Evolutionary conservation across 2,888 invertebrate species (phyloP).

Genomic region (Thera obeliscata): DNA sequence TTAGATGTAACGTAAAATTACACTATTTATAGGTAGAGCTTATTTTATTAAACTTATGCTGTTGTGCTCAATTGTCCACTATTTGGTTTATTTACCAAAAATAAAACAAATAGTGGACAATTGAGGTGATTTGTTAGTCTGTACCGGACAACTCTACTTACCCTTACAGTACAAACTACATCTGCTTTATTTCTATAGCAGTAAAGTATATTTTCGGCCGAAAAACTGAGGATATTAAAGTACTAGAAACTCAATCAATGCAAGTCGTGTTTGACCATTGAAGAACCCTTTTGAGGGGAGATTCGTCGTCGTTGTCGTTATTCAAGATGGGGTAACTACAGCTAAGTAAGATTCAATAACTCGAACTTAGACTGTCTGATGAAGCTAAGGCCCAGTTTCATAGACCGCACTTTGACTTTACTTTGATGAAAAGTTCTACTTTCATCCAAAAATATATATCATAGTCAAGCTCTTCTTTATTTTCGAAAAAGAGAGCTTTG

Average conservation of each 20-base stretch:
- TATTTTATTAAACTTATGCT: too few species aligned
- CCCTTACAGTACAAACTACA: not conserved
- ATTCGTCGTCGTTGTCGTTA: not conserved
- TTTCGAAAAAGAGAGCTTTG: too few species aligned
- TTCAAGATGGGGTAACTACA: conserved; percentile 18
- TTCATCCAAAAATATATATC: too few species aligned
- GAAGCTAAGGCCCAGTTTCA: too few species aligned
- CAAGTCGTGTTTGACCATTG: conserved; percentile 69
- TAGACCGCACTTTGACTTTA: too few species aligned
- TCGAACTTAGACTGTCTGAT: not conserved
- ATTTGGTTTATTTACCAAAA: not conserved
- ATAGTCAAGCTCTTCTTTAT: too few species aligned
- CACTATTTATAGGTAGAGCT: too few species aligned
- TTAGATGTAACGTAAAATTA: too few species aligned
- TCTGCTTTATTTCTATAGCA: not conserved
- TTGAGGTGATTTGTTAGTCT: not conserved
- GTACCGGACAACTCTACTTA: conserved; percentile 6
- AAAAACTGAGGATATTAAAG: not conserved
- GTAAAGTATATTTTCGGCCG: conserved; percentile 45
- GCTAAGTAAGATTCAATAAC: not conserved
- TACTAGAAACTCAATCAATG: conserved; percentile 68
- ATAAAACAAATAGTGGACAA: not conserved
- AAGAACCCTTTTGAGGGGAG: conserved; percentile 54
- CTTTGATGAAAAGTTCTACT: too few species aligned
- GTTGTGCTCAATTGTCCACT: too few species aligned